phyloP scores from a whole-genome alignment of 2,888 invertebrate species.

The Belgica antarctica region DNA sequence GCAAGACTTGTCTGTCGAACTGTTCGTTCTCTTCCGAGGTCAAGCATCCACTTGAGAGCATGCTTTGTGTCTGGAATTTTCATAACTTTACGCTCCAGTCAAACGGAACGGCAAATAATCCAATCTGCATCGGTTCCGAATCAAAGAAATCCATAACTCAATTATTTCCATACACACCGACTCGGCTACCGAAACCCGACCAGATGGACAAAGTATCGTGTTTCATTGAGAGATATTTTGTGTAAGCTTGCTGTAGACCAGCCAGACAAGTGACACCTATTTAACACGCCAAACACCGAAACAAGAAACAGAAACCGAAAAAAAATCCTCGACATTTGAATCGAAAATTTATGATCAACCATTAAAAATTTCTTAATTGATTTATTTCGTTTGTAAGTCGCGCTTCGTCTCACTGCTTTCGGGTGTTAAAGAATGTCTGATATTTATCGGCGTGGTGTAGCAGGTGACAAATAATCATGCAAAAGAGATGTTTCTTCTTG shows the following conservation, averaged over 20 bases:
- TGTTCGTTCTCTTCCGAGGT: slow-evolving; percentile 23
- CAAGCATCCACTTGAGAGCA: background rate
- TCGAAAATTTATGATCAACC: slow-evolving; percentile 25
- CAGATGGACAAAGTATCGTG: slow-evolving; percentile 32
- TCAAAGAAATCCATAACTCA: slow-evolving; percentile 28
- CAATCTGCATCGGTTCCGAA: background rate
- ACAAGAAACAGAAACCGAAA: background rate
- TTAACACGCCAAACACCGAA: slow-evolving; percentile 1
- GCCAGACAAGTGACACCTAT: slow-evolving; percentile 27
- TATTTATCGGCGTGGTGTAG: background rate
- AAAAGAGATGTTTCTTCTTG: background rate
- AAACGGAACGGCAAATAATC: slow-evolving; percentile 23
- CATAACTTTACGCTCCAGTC: slow-evolving; percentile 15
- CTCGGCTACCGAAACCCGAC: slow-evolving; percentile 13
- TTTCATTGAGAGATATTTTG: slow-evolving; percentile 8
- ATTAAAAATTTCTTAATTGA: slow-evolving; percentile 37
- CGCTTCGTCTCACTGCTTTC: background rate
- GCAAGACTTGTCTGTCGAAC: background rate
- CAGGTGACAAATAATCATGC: slow-evolving; percentile 20
- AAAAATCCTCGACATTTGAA: background rate
- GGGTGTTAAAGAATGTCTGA: background rate
- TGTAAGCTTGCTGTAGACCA: background rate
- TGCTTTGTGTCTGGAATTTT: background rate
- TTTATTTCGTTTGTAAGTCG: slow-evolving; percentile 32
- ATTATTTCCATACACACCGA: background rate